Evolutionary conservation across 1,140 invertebrate species (phyloP).

Genomic region (Philopotamus ludificatus): DNA sequence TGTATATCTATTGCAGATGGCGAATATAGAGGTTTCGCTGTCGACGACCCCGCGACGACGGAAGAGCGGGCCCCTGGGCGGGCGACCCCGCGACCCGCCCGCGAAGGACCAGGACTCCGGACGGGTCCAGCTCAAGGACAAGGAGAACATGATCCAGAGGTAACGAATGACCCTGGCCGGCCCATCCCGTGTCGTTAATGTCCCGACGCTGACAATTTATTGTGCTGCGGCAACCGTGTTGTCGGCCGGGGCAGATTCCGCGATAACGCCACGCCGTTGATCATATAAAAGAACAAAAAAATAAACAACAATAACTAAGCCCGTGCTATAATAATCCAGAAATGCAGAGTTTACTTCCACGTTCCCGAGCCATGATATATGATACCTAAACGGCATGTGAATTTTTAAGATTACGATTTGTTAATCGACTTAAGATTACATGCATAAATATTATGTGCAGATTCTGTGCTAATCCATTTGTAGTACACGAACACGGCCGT

Average conservation of each 20-base stretch:
- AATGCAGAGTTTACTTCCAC: too few relatives aligned
- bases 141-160: constrained; percentile 77
- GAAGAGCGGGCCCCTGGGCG: constrained; percentile 55
- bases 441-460: too few relatives aligned
- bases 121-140: constrained; percentile 71
- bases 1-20: constrained; percentile 68
- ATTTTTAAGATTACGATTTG: too few relatives aligned
- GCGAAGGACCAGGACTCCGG: constrained; percentile 44
- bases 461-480: too few relatives aligned
- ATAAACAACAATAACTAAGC: constrained; percentile 15
- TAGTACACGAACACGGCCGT: too few relatives aligned
- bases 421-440: too few relatives aligned
- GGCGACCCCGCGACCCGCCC: constrained; percentile 13
- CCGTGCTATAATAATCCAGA: too few relatives aligned
- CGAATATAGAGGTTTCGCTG: constrained; percentile 81
- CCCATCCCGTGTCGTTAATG: constrained; percentile 4
- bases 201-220: constrained; percentile 13
- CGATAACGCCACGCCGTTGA: background rate
- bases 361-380: too few relatives aligned
- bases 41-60: constrained; percentile 62
- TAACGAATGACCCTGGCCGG: constrained; percentile 46
- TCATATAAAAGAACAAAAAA: background rate
- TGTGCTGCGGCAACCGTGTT: background rate
- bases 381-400: too few relatives aligned
- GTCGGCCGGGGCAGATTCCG: background rate